Base-by-base conservation (phyloP, 2,113 vertebrate genomes). In the Percina caprodes region DNA sequence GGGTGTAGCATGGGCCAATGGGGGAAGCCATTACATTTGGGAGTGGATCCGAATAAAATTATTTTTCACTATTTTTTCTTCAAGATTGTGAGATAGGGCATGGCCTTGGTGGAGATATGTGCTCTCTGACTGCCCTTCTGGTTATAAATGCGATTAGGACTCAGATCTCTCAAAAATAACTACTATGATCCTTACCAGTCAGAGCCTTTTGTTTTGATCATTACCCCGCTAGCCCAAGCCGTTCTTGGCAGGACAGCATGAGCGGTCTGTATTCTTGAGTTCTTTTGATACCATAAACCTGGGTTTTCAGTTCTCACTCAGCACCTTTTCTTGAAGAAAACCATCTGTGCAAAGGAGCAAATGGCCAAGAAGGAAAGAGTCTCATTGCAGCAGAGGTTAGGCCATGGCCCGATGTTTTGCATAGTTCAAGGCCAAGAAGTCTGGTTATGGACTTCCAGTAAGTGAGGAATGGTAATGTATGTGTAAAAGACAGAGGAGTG, bases 291-390 rank as follows among this genome's bases (percentile, higher is more conserved):
- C 61, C 60, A 62, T 84, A 86, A 88, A 91, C 79, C 87, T 75
- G 79, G 2, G 60, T 84, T 86, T 84, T 90, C 84, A 84, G 49
- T 65, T 86, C 81, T 92, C 87, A 92, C 88, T 93, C 88, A 84
- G 73, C 92, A 88, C 86, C 86, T 83, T 82, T 13, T 66, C 67
- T 70, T 84, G 90, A 88, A 81, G 82, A 88, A 89, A 90, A 88
- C 81, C 91, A 93, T 92, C 80, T 94, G 93, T 89, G 75, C 56
- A 55, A 85, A 54, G 69, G 83, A 91, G 92, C 88, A 90, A 90
- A 87, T 45, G 24, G 63, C 75, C 35, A 66, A 56, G 39, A 80
- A 80, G 73, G 81, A 80, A 83, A 85, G 77, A 63, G 62, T 78
- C 82, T 83, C 69, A 42, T 24, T 58, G 62, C 59, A 61, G 86